A percentile compares a stretch with the other conserved stretches of the same genome.
Conservation (phyloP, 92 coral and sea anemone species). For the Porites lobata region DNA sequence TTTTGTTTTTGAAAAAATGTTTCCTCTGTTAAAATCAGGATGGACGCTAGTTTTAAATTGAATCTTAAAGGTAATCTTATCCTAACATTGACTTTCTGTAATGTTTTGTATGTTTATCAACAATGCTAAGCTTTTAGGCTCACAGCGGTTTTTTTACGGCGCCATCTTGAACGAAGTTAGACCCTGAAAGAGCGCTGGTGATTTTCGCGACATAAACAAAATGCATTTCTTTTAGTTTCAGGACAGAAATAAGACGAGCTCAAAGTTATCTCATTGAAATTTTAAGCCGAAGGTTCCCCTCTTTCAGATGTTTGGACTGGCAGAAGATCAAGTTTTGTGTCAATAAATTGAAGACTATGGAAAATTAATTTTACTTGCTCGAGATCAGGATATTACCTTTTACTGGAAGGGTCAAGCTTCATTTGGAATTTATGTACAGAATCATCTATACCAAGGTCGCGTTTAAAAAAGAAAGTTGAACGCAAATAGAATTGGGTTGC, state of each 20-base stretch:
- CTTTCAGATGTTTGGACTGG: neutral
- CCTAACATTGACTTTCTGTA: neutral
- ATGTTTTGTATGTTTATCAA: neutral
- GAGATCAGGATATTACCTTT: neutral
- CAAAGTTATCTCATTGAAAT: too few species aligned
- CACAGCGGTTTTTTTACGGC: neutral
- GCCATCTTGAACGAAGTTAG: conserved; percentile 5
- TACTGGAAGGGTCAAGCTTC: neutral
- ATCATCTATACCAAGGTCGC: neutral
- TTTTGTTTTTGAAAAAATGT: neutral
- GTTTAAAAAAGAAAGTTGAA: neutral
- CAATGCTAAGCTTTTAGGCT: too few species aligned
- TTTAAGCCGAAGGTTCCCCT: conserved; percentile 10
- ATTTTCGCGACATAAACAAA: neutral
- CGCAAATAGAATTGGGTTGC: neutral
- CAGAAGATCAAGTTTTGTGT: neutral
- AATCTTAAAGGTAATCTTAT: neutral
- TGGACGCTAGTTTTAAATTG: neutral
- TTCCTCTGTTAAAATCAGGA: neutral
- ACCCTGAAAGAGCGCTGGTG: neutral
- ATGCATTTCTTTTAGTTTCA: neutral
- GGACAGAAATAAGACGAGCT: neutral
- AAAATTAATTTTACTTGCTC: neutral
- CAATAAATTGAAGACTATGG: neutral
- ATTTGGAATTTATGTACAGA: neutral